Evolutionary conservation across 2,113 vertebrate species (phyloP), one percentile per base, ranked within the genome.

Genomic region (Charina bottae): DNA sequence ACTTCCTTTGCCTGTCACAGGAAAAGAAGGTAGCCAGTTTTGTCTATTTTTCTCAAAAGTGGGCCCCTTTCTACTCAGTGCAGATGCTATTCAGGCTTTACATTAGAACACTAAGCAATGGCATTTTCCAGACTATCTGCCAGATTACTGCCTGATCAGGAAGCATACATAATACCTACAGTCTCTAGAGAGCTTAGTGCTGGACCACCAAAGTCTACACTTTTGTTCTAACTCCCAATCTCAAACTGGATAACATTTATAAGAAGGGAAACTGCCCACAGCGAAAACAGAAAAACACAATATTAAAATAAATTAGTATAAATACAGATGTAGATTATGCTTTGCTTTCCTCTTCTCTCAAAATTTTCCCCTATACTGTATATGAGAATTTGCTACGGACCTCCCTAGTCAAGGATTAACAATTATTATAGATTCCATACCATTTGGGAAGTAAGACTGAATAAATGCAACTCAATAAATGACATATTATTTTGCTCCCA

Each of bases 41-140:
- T 33, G 37, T 15, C 68, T 19, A 83, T 87, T 88, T 24, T 6
- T 8, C 72, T 62, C 46, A 88, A 85, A n/a, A 54, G 33, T 26
- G 72, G 28, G 78, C 56, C 49, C 46, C 17, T 64, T 58, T 49
- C 58, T 56, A 53, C 33, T 33, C n/a, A 83, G 15, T 87, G 28
- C 53, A 62, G 62, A 87, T 33, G 49, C 19, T 93, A 33, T 68
- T 87, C 49, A 87, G 56, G 11, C 59, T 85, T 89, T 68, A 90
- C 64, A 53, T 91, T 60, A 92, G n/a, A 91, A 91, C 11, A 83
- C 68, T 78, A 62, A 89, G 10, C 91, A 89, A 78, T 89, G 56
- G 88, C 64, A 92, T 93, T 92, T 90, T 92, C 93, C 90, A 93
- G 55, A 92, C 62, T 90, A 89, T 85, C 88, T 92, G 88, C 83